Percentiles rank a stretch among this genome's conserved stretches.
Evolutionary conservation across 1,140 invertebrate species (phyloP).

Genomic region (Zaprionus africanus): DNA sequence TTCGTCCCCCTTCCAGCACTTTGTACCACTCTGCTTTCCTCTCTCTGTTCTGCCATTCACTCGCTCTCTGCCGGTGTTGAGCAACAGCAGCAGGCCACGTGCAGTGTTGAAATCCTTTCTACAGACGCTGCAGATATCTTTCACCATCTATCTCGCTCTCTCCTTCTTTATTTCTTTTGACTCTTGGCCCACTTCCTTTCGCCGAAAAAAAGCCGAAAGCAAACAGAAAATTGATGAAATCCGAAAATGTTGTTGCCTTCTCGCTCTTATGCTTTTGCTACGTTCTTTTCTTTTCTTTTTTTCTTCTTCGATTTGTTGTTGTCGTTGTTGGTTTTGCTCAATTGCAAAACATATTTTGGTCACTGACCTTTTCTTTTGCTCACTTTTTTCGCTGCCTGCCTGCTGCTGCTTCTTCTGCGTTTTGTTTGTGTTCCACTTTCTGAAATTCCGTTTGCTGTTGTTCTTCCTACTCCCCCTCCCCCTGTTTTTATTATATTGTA

Average conservation of each 20-base stretch:
- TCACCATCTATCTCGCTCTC: neutral
- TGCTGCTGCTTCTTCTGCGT: constrained; percentile 33
- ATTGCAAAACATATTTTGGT: constrained; percentile 58
- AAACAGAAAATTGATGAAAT: constrained; percentile 42
- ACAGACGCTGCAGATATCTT: constrained; percentile 33
- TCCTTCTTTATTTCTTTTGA: neutral
- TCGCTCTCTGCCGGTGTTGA: constrained; percentile 1
- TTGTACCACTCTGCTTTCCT: neutral
- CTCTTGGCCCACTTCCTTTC: constrained; percentile 44
- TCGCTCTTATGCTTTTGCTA: constrained; percentile 37
- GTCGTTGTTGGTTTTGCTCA: constrained; percentile 42
- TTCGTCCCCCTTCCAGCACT: neutral
- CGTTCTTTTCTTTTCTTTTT: constrained; percentile 41
- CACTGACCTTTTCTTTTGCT: constrained; percentile 54
- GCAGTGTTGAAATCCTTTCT: constrained; percentile 40
- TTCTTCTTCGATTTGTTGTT: constrained; percentile 9
- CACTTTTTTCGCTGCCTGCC: constrained; percentile 27
- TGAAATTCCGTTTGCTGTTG: constrained; percentile 31
- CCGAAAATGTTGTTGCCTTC: constrained; percentile 33
- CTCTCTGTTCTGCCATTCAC: neutral
- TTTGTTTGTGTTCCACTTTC: constrained; percentile 53
- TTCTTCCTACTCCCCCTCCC: neutral
- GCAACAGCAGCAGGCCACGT: constrained; percentile 21
- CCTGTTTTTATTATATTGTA: neutral
- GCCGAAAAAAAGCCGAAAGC: constrained; percentile 16